Evolutionary conservation across 2,797 vertebrate genomes (phyloP), one percentile per base, ranked within the genome.

Genomic region (Acropternis orthonyx): DNA sequence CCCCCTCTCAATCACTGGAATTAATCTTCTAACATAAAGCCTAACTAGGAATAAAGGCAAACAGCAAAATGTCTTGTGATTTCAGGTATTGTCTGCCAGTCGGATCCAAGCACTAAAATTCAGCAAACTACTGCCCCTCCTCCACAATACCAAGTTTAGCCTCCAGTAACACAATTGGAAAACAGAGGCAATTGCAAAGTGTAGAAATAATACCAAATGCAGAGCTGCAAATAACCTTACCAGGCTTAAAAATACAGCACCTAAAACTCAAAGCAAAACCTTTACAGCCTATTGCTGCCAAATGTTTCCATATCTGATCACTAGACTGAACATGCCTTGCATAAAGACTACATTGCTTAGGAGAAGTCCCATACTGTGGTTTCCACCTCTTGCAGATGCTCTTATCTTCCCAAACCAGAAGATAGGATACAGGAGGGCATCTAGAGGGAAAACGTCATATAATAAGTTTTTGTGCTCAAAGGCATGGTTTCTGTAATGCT

Each of bases 301-400:
- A 16, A 22, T 3, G 10, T 48, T 63, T 62, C n/a, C 21, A 2
- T 7, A 8, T 30, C 63, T 6, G 1, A 4, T 48, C 36, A 12
- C 3, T 12, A 36, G 10, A 17, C 19, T 24, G 24, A 43, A 18
- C 17, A 36, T 43, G 32, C 7, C n/a, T 52, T 18, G 26, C 6
- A 8, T 5, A 37, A 69, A 46, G 34, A n/a, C 37, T 37, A 8
- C 0, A 0, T 2, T 74, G 7, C 16, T 27, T 41, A 9, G 27
- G 73, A 61, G 52, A 54, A 32, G 22, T 22, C 2, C 26, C 37
- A 21, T 30, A 32, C 48, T 67, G 30, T 87, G 21, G 10, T 26
- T 88, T 81, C 55, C 17, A 37, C 19, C 12, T 41, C 66, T 10
- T 62, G n/a, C 14, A 41, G 36, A 21, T 54, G 41, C 4, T 67